Evolutionary conservation across 1,140 invertebrate genomes (phyloP), one percentile per base, ranked within the genome.

Genomic region (Lasioglossum baleicum): DNA sequence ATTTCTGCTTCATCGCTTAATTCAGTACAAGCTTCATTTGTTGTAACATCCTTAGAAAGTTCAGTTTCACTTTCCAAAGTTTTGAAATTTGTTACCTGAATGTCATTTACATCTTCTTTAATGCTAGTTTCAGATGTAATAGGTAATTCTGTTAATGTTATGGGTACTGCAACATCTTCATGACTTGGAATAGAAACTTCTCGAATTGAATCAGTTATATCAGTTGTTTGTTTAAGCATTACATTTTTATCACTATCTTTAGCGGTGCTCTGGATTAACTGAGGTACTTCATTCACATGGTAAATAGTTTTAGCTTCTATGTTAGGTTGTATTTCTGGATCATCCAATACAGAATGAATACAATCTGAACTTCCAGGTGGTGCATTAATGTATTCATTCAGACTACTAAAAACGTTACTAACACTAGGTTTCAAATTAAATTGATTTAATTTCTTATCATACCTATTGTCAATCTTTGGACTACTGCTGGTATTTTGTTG

Each of bases 371-470:
- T 91, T 40, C 83, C 87, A 60, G 88, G 90, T 35, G 92, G 88
- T 40, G 90, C 89, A 83, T 94, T 95, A 51, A 95, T 92, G 84
- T 95, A 95, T 44, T 95, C 95, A 66, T 95, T 95, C n/a, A 95
- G 90, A 86, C 95, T 95, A 81, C 93, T 94, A 84, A 95, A 95
- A 35, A 95, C 94, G 88, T 95, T 94, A 64, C 93, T 94, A 26
- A 94, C 94, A 51, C 93, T 94, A 78, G 94, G 94, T 70, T 94
- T 94, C 4, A 89, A 84, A 75, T 90, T 92, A 13, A 90, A 83
- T 44, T 93, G 92, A 67, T 92, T 93, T 42, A 92, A 77, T 69
- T 91, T 92, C 35, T 92, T 92, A 56, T 91, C 91, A n/a, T 92
- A 93, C 80, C 88, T 92, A 60, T 91, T 92, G 17, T 88, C 87